Conservation (phyloP, 2,888 invertebrate species). For the Nymphalis c-album region DNA sequence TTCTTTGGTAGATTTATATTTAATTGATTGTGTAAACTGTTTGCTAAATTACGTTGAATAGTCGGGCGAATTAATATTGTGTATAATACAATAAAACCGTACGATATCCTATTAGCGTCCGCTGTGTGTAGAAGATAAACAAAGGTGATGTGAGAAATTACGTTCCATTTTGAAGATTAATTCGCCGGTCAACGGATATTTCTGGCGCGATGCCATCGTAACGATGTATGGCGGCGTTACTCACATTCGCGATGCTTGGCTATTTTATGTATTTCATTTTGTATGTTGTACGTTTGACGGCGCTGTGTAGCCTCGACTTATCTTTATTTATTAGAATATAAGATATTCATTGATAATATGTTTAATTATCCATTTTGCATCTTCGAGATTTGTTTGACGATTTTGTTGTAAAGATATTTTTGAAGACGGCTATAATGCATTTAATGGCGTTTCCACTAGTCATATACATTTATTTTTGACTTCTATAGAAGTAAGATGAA, state of each 20-base stretch:
- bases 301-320: background rate
- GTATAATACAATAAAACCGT: constrained; percentile 3
- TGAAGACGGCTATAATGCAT: constrained; percentile 16
- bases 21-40: background rate
- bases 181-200: constrained; percentile 34
- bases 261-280: constrained; percentile 29
- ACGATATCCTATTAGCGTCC: constrained; percentile 9
- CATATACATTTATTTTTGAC: constrained; percentile 42
- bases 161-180: constrained; percentile 31
- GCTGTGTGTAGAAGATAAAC: constrained; percentile 26
- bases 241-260: constrained; percentile 22
- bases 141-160: constrained; percentile 28
- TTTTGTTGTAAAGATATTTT: constrained; percentile 16
- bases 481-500: constrained; percentile 20
- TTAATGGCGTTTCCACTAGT: constrained; percentile 46
- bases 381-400: constrained; percentile 1
- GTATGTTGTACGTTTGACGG: constrained; percentile 16
- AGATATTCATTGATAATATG: background rate
- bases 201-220: constrained; percentile 35
- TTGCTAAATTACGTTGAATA: constrained; percentile 1
- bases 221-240: constrained; percentile 27
- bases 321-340: constrained; percentile 15
- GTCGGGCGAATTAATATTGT: constrained; percentile 3
- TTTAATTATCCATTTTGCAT: background rate
- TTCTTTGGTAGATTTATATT: background rate